Evolutionary conservation across 2,113 vertebrate genomes (phyloP).

Genomic region (Girardinichthys multiradiatus): DNA sequence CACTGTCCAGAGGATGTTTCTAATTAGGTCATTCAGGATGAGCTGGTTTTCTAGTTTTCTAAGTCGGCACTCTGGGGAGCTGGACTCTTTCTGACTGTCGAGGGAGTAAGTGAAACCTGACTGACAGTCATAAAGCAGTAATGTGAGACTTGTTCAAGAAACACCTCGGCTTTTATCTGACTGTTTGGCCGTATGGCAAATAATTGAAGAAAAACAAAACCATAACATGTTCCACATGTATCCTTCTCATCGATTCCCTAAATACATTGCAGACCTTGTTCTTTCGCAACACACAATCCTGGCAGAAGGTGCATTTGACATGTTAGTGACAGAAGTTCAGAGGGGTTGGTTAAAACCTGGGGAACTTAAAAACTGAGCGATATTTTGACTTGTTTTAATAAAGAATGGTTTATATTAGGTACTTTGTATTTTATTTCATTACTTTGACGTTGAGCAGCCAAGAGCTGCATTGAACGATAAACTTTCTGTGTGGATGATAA

Average conservation of each 20-base stretch:
- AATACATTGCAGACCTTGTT: no score
- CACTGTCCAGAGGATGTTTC: constrained; percentile 43
- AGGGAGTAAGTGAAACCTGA: constrained; percentile 54
- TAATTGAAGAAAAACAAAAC: neutral
- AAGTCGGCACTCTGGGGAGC: constrained; percentile 65
- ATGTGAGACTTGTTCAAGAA: neutral
- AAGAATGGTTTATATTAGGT: neutral
- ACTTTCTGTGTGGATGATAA: no score
- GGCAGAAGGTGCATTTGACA: no score
- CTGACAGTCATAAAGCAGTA: constrained; percentile 16
- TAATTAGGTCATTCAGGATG: constrained; percentile 73
- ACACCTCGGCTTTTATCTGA: neutral
- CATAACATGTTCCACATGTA: neutral
- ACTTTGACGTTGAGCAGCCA: no score
- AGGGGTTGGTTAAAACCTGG: no score
- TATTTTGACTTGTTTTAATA: neutral
- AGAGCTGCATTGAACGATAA: no score
- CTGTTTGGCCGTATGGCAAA: no score
- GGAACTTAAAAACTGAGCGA: no score
- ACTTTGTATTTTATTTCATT: no score
- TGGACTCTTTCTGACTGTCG: constrained; percentile 70
- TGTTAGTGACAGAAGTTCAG: no score
- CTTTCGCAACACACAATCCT: no score
- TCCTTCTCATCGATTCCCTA: no score
- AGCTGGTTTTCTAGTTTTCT: constrained; percentile 70